Base-by-base conservation (phyloP, 2,113 vertebrate genomes). In the Sciurus niger region DNA sequence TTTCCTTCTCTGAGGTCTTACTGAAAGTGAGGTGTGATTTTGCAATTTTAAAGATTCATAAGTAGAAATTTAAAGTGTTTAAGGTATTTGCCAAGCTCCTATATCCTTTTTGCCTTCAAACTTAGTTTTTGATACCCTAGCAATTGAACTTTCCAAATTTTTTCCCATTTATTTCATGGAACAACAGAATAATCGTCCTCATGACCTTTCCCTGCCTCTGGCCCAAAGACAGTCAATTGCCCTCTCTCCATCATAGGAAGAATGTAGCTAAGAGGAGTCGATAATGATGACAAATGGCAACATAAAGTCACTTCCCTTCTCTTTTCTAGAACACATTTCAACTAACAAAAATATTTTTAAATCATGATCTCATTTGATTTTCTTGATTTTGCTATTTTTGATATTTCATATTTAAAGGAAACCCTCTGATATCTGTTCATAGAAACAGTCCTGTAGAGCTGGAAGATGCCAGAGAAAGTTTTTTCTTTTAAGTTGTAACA, bases 391-490 rank as follows among this genome's bases (percentile, higher is more conserved):
- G 48, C 70, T 79, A 40, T 40, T 90, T 92, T 86, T 95, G 18
- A 51, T 78, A 74, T 89, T 60, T 80, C 8, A 25, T 94, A 90
- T 73, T 78, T 96, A 63, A 96, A 95, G 80, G 55, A 94, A 90
- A 48, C 30, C 11, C 40, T 92, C 48, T 7, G 3, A 32, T 82
- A 48, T 20, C 25, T 1, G 74, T 74, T 95, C 55, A 46, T 55
- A 91, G 93, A 91, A 89, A n/a, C 58, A 70, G 43, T 20, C 28
- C 37, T 40, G 1, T 63, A n/a, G 55, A 96, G 82, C n/a, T 86
- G 53, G 73, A 70, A 89, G 63, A 65, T 67, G 40, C 9, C 43
- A 63, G 25, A 60, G 16, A 89, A 95, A 72, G 46, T 14, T 65
- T 73, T 22, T 51, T 9, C 43, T 63, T 74, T 40, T 60, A 80